A percentile compares a stretch with the other conserved stretches of the same genome.
These are phyloP conservation scores for Crocallis elinguaria DNA, from an alignment of 2,888 invertebrate genomes.

Conservation along the genomic window DNA sequence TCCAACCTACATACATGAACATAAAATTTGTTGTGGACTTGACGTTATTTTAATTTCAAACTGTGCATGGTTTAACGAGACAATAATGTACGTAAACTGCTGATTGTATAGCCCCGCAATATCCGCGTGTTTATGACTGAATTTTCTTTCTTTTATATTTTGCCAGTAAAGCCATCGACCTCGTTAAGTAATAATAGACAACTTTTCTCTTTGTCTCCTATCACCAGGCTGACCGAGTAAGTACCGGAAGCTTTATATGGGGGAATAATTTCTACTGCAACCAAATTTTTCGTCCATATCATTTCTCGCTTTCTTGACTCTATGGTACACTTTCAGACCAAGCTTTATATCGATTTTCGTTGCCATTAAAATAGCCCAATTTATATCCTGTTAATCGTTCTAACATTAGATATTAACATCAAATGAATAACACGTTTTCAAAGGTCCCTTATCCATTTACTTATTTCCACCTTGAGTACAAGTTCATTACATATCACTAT, in stretches of 20 bases:
- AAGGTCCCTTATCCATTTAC: too few species aligned
- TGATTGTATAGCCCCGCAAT: constrained; percentile 19
- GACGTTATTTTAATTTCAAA: constrained; percentile 61
- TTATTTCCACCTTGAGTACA: constrained; percentile 8
- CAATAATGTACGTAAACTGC: constrained; percentile 26
- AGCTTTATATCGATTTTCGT: too few species aligned
- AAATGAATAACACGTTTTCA: too few species aligned
- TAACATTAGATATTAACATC: too few species aligned
- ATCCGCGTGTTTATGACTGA: constrained; percentile 15
- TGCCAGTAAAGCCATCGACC: constrained; percentile 7
- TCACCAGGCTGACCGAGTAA: not conserved
- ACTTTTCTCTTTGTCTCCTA: not conserved
- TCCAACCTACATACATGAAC: constrained; percentile 76
- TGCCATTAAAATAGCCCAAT: too few species aligned
- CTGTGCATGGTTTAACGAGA: constrained; percentile 45
- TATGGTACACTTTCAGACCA: too few species aligned
- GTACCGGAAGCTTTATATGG: too few species aligned
- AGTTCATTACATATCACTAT: not conserved
- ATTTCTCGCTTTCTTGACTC: too few species aligned
- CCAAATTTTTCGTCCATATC: too few species aligned
- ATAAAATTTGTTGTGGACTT: constrained; percentile 68
- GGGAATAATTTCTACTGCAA: too few species aligned
- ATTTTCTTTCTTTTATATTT: constrained; percentile 12
- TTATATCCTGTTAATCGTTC: too few species aligned
- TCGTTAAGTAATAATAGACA: constrained; percentile 8